Evolutionary conservation across 1,140 invertebrate genomes (phyloP).

Genomic region (Dolichoris vasculosae): DNA sequence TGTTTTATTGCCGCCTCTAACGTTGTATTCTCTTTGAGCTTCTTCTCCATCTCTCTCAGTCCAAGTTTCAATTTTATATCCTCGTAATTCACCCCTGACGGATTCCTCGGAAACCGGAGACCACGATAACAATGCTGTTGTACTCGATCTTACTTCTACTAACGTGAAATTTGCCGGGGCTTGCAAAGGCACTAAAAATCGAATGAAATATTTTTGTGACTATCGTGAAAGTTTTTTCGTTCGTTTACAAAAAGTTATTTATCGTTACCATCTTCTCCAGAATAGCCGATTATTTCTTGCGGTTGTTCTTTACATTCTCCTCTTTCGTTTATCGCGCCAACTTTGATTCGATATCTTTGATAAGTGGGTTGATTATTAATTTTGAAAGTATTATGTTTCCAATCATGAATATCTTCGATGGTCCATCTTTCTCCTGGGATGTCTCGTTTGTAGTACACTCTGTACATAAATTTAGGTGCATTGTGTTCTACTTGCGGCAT

Average conservation of each 20-base stretch:
- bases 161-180: constrained; percentile 91
- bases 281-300: constrained; percentile 90
- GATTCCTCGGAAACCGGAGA: constrained; percentile 84
- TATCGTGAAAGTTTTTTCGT: not conserved
- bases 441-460: constrained; percentile 90
- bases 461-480: constrained; percentile 93
- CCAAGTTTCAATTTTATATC: constrained; percentile 97
- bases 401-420: constrained; percentile 83
- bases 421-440: constrained; percentile 84
- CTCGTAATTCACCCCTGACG: constrained; percentile 92
- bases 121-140: constrained; percentile 89
- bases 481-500: constrained; percentile 98
- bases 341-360: constrained; percentile 92
- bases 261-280: constrained; percentile 89
- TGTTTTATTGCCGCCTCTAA: constrained; percentile 83
- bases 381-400: constrained; percentile 80
- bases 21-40: constrained; percentile 84
- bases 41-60: constrained; percentile 86
- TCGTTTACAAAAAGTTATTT: not conserved
- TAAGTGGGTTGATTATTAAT: constrained; percentile 94
- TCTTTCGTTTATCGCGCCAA: constrained; percentile 91
- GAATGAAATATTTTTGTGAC: not conserved
- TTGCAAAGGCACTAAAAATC: constrained; percentile 81
- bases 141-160: constrained; percentile 82
- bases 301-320: constrained; percentile 91